Evolutionary conservation across 92 coral and sea anemone species (phyloP), one percentile per base, ranked within the genome.

Genomic region (Zoanthus sansibaricus): DNA sequence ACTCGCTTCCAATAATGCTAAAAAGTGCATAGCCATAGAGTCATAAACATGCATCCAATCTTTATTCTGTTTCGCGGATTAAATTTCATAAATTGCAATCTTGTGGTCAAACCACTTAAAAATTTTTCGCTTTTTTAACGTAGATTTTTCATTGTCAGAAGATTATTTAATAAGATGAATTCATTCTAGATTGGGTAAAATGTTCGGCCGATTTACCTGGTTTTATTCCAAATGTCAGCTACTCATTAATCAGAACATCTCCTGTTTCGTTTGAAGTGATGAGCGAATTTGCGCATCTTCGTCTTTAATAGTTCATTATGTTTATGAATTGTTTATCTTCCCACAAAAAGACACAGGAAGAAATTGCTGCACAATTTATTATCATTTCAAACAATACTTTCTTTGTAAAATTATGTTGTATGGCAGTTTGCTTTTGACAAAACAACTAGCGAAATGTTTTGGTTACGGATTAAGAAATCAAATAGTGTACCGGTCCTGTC

Each of bases 401-500:
- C 73, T 80, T 80, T 80, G 14, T 15, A 64, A 80, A 30, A 66
- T 31, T 80, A 18, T 70, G 56, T 59, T 80, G 75, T 68, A 25
- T 64, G 85, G 7, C 20, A 64, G 52, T 54, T 80, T 67, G 61
- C 66, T 12, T 55, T 80, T 46, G 75, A 80, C 85, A 80, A 44
- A 58, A 46, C 85, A 33, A 66, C 70, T 80, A 58, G 85, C 18
- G 70, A 33, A 75, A 61, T 88, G 84, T 83, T 83, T 82, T 83
- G 49, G 55, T 59, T 59, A 5, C 18, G 83, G 83, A 88, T 88
- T 83, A 83, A 18, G 52, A 48, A 83, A 75, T 68, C 83, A 75
- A 88, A 88, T 75, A 83, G 18, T 68, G 76, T 15, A 14, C 69
- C 30, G 85, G 48, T 10, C 10, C 55, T 7, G 56, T 67, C 85